Conservation (phyloP, 2,113 vertebrate genomes). For the Laticauda colubrina region DNA sequence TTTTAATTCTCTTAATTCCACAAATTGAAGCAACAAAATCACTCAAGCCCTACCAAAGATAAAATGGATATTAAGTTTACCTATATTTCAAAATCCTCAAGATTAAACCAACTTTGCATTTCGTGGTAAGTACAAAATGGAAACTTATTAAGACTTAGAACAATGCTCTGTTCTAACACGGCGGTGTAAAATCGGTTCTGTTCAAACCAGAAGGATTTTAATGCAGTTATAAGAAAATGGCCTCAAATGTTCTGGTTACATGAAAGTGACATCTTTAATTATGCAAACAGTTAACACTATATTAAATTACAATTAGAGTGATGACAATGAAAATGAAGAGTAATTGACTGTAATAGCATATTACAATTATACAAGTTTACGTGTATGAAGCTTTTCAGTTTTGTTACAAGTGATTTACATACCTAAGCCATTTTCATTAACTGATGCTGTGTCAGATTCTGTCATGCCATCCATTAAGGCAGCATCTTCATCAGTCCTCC, state of each 20-base stretch:
- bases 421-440: constrained; percentile 97
- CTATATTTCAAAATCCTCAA: background rate
- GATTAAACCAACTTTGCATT: background rate
- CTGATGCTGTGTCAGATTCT: constrained; percentile 93
- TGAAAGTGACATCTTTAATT: background rate
- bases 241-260: background rate
- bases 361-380: background rate
- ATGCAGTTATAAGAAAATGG: background rate
- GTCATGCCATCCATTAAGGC: constrained; percentile 94
- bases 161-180: background rate
- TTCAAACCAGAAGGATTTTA: background rate
- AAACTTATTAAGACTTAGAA: background rate
- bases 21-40: background rate
- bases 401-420: constrained; percentile 63
- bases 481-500: constrained; percentile 92
- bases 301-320: background rate
- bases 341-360: background rate
- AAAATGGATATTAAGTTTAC: constrained; percentile 17
- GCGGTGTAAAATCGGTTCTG: background rate
- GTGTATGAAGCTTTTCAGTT: background rate
- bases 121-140: background rate
- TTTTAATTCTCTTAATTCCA: background rate
- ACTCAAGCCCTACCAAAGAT: background rate
- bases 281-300: background rate
- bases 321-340: background rate